Conservation (phyloP, 2,888 invertebrate species). For the Cenopis cana region DNA sequence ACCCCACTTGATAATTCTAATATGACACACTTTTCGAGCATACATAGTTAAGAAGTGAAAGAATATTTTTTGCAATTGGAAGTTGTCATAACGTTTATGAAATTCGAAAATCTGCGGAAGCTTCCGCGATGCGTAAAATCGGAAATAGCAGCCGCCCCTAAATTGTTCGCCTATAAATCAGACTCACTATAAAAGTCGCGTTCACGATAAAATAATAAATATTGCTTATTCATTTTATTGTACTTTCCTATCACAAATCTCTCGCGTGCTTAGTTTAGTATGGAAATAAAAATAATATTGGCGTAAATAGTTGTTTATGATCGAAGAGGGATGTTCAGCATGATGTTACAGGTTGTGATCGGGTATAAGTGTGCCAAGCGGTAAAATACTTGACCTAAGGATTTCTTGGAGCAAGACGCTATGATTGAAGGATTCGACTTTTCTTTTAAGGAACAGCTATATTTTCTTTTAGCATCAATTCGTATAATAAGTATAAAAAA, state of each 20-base stretch:
- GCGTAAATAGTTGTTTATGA: conserved; percentile 24
- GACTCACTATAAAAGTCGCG: conserved; percentile 76
- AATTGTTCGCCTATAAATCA: conserved; percentile 78
- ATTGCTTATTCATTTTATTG: conserved; percentile 75
- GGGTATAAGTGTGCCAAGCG: conserved; percentile 6
- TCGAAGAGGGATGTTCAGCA: neutral
- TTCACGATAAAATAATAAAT: conserved; percentile 76
- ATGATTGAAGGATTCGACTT: no score
- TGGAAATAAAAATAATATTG: conserved; percentile 42
- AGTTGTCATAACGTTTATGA: conserved; percentile 26
- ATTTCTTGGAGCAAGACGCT: no score
- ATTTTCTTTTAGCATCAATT: no score
- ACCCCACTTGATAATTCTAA: no score
- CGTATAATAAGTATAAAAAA: no score
- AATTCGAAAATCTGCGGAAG: conserved; percentile 59
- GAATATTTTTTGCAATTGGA: conserved; percentile 17
- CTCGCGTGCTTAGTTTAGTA: conserved; percentile 47
- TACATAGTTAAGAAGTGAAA: no score
- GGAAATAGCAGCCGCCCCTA: conserved; percentile 73
- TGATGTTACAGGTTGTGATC: neutral
- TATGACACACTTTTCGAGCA: no score
- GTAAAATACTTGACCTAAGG: no score
- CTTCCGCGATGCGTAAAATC: conserved; percentile 74
- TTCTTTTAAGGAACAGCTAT: no score
- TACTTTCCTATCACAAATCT: conserved; percentile 67